Percentiles rank a stretch among this genome's conserved stretches.
Conservation (phyloP, 1,140 invertebrate genomes). For the Apis dorsata region DNA sequence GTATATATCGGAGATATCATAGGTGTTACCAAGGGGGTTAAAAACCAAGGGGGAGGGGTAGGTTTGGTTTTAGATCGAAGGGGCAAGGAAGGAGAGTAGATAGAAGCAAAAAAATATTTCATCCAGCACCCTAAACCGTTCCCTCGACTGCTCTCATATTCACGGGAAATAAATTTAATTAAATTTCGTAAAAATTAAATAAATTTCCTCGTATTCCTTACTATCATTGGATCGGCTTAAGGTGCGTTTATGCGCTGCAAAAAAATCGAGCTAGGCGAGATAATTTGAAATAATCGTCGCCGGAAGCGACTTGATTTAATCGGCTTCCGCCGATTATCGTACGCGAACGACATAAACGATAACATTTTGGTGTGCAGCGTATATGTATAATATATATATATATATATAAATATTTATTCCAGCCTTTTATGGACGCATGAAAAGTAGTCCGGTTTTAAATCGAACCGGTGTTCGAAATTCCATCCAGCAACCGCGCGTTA, state of each 20-base stretch:
- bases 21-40: background rate
- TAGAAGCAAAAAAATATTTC: slow-evolving; percentile 31
- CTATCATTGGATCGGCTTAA: slow-evolving; percentile 32
- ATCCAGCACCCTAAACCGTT: slow-evolving; percentile 55
- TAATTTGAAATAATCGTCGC: background rate
- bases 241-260: slow-evolving; percentile 43
- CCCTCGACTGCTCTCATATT: too few species aligned
- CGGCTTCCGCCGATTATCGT: background rate
- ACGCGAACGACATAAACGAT: slow-evolving; percentile 18
- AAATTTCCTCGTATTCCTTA: too few species aligned
- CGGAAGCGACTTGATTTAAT: background rate
- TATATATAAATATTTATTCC: too few species aligned
- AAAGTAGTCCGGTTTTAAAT: background rate
- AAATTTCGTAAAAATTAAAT: too few species aligned
- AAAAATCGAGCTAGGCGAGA: slow-evolving; percentile 26
- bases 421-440: slow-evolving; percentile 2
- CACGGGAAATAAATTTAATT: background rate
- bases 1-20: slow-evolving; percentile 1
- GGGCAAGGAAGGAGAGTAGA: background rate
- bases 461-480: background rate
- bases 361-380: slow-evolving; percentile 14
- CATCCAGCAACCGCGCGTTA: background rate
- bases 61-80: background rate
- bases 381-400: background rate
- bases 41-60: background rate